Evolutionary conservation across 2,888 invertebrate genomes (phyloP).

Genomic region (Saturnia pavonia): DNA sequence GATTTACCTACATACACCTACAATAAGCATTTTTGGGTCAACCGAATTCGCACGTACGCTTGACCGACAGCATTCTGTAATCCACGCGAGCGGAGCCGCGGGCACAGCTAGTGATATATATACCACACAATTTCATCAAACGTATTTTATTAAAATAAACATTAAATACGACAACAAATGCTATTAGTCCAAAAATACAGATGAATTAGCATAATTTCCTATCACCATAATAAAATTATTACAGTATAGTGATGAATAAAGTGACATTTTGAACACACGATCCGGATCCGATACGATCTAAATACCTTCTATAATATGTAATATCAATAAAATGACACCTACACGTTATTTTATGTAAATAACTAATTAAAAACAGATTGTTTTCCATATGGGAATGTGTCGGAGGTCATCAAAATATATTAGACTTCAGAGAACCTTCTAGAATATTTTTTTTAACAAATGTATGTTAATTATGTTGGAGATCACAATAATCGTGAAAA

Average conservation of each 20-base stretch:
- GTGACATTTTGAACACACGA: not conserved
- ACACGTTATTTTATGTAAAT: not conserved
- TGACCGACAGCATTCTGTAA: too few relatives aligned
- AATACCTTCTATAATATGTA: not conserved
- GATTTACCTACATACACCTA: too few relatives aligned
- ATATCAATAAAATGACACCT: not conserved
- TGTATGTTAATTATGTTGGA: not conserved
- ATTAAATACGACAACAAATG: constrained; percentile 24
- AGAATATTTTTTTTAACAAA: not conserved
- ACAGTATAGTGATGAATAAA: not conserved
- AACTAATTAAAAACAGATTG: not conserved
- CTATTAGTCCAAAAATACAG: constrained; percentile 34
- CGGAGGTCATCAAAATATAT: not conserved
- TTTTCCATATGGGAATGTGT: not conserved
- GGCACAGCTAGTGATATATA: not conserved
- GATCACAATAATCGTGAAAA: not conserved
- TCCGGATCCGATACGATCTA: not conserved
- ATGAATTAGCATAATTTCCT: constrained; percentile 31
- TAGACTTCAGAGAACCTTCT: not conserved
- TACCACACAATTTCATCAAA: not conserved
- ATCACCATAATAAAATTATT: not conserved
- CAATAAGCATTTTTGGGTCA: too few relatives aligned
- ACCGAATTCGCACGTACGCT: too few relatives aligned
- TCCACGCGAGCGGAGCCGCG: too few relatives aligned
- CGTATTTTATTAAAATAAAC: constrained; percentile 1